Base-by-base conservation (phyloP, 2,888 invertebrate genomes). In the Cataglyphis albicans region DNA sequence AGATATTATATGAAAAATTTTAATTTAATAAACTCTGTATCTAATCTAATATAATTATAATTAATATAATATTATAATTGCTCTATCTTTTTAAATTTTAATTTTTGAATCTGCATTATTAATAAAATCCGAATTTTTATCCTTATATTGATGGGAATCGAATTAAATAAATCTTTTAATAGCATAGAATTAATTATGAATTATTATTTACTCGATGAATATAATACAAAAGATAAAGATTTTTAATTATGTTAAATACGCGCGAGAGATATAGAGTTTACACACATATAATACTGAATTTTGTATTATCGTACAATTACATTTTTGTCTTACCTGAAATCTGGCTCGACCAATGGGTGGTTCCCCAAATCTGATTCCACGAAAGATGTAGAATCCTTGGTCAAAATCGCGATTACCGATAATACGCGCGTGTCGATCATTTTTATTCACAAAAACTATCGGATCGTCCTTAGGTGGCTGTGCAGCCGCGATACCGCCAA, bases 401-500 rank as follows among this genome's bases (percentile, higher is more conserved):
- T 94, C 94, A 10, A 95, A 94, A 92, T 97, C 96, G 88, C 96
- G 95, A 81, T 95, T 93, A 21, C 97, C 97, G 90, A 96, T 96
- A 41, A 97, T 94, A 41, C 96, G 95, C 0, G 97, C 96, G 89
- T 96, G 96, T 63, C 95, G 95, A 59, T 96, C 96, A 81, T 96
- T 95, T 88, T 96, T 96, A 88, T 96, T 96, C 0, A 96, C 95
- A 92, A 96, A 97, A 0, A 97, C 96, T 1, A 96, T 96, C 0
- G 97, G 97, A 86, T 97, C 97, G 91, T 97, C 97, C 7, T 96
- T 95, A 65, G 97, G 96, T 0, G 97, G 97, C 3, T 96, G 94
- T 44, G 96, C 96, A 0, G 97, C 96, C 0, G 96, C 95, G 5
- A 93, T 94, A 0, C 97, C 97, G 0, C 97, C 97, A 2, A 97